Evolutionary conservation across 2,888 invertebrate genomes (phyloP).

Genomic region (Ametastegia equiseti): DNA sequence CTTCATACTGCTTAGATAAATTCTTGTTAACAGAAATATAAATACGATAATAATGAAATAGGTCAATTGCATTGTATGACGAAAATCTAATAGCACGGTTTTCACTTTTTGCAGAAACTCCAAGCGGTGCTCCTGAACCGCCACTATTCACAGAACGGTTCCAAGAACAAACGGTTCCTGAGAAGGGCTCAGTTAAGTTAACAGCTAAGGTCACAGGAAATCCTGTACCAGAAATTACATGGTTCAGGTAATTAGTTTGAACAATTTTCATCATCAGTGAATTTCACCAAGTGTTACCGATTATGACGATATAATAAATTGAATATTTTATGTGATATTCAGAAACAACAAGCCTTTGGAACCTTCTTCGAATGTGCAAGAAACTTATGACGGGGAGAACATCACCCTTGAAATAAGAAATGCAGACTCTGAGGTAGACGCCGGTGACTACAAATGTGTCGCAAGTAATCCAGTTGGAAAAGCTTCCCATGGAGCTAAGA

Average conservation of each 20-base stretch:
- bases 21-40: background rate
- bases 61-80: background rate
- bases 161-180: slow-evolving; percentile 90
- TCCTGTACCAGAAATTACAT: slow-evolving; percentile 92
- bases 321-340: slow-evolving; percentile 39
- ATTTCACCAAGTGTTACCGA: background rate
- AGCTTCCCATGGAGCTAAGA: slow-evolving; percentile 91
- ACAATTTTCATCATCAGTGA: background rate
- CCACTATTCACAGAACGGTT: slow-evolving; percentile 93
- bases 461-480: slow-evolving; percentile 93
- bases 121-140: slow-evolving; percentile 87
- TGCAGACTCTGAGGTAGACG: slow-evolving; percentile 91
- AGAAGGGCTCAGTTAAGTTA: slow-evolving; percentile 86
- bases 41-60: background rate
- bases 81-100: background rate
- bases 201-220: slow-evolving; percentile 92
- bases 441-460: slow-evolving; percentile 95
- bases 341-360: slow-evolving; percentile 89
- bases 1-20: background rate
- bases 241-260: slow-evolving; percentile 83
- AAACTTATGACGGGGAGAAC: slow-evolving; percentile 91
- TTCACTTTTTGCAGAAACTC: slow-evolving; percentile 81
- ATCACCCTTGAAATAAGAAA: slow-evolving; percentile 87
- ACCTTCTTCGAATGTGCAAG: slow-evolving; percentile 86
- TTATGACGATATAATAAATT: slow-evolving; percentile 26